phyloP scores from a whole-genome alignment of 2,797 vertebrate genomes.

The Naso thynnoides region DNA sequence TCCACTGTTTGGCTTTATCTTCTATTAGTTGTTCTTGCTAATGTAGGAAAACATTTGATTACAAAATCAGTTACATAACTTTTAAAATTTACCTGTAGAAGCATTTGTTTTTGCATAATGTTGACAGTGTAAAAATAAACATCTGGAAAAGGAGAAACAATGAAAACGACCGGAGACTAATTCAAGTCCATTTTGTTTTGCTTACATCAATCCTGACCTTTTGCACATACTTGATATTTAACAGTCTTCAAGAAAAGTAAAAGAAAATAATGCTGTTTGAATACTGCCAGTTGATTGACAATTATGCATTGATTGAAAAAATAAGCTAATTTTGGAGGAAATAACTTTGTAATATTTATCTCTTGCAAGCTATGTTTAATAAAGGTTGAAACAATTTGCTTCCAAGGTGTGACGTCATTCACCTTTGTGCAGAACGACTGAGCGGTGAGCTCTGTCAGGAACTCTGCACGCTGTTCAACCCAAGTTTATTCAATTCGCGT shows the following conservation, averaged over 20 bases:
- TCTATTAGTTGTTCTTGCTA: constrained; percentile 68
- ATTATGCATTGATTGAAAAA: constrained; percentile 94
- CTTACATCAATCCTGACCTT: constrained; percentile 90
- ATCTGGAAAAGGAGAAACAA: constrained; percentile 65
- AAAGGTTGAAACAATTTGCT: constrained; percentile 98
- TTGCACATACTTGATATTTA: constrained; percentile 95
- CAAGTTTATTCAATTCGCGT: too few relatives aligned
- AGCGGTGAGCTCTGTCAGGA: neutral
- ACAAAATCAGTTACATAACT: constrained; percentile 59
- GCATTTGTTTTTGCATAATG: constrained; percentile 70
- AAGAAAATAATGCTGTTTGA: constrained; percentile 91
- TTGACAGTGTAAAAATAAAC: constrained; percentile 74
- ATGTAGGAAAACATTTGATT: constrained; percentile 71
- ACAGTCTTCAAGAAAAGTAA: constrained; percentile 91
- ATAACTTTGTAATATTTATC: constrained; percentile 99
- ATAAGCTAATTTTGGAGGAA: constrained; percentile 98
- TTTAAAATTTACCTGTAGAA: constrained; percentile 54
- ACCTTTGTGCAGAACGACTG: neutral
- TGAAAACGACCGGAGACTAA: constrained; percentile 70
- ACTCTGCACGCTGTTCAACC: too few relatives aligned
- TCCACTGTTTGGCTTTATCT: constrained; percentile 51
- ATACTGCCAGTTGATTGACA: constrained; percentile 92
- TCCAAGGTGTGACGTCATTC: constrained; percentile 74
- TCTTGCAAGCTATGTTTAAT: constrained; percentile 99
- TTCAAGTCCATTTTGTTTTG: constrained; percentile 79